Conservation (phyloP, 2,888 invertebrate species). For the Lasioglossum morio region DNA sequence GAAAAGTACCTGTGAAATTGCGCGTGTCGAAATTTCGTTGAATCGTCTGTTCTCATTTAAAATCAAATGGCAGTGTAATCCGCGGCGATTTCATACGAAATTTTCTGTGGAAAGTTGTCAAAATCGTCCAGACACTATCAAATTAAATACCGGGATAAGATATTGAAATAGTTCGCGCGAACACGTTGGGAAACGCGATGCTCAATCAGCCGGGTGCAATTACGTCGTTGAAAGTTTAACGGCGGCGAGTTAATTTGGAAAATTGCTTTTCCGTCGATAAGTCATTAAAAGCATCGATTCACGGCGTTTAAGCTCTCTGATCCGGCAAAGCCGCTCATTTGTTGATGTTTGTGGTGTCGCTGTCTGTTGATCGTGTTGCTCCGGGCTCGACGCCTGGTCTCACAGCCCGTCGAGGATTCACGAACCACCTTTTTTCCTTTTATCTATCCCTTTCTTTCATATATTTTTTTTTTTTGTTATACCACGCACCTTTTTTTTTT, state of each 20-base stretch:
- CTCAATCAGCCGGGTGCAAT: background rate
- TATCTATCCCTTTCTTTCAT: background rate
- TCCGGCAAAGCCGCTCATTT: constrained; percentile 19
- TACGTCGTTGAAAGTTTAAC: background rate
- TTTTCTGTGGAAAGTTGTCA: background rate
- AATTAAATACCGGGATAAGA: background rate
- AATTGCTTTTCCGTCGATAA: background rate
- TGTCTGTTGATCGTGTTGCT: constrained; percentile 51
- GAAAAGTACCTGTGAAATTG: background rate
- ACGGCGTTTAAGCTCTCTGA: constrained; percentile 1
- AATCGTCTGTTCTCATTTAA: background rate
- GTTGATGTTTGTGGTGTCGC: constrained; percentile 42
- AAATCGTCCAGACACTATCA: background rate
- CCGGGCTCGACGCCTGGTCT: constrained; percentile 17
- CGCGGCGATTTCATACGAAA: background rate
- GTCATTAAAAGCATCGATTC: constrained; percentile 3
- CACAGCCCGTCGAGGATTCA: constrained; percentile 55
- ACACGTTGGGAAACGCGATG: background rate
- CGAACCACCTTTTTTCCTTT: constrained; percentile 32
- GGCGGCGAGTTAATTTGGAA: background rate
- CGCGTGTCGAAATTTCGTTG: background rate
- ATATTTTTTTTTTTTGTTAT: background rate
- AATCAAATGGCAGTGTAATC: background rate
- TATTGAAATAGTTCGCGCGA: background rate
- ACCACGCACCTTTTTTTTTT: background rate